Evolutionary conservation across 2,113 vertebrate species (phyloP).

Genomic region (Machaerirhynchus nigripectus): DNA sequence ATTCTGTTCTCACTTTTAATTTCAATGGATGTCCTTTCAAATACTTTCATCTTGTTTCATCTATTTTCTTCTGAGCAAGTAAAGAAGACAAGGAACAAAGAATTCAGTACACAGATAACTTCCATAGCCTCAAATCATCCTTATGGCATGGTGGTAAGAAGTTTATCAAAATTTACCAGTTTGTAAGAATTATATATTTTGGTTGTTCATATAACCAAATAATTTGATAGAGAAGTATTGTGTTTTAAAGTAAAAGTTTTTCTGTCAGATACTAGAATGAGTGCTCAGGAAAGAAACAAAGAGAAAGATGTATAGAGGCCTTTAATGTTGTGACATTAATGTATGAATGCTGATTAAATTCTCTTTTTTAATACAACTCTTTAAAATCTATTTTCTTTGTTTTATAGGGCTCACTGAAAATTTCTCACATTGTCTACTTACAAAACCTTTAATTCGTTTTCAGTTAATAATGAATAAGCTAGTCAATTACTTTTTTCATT

Average conservation of each 20-base stretch:
- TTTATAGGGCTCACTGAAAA: neutral
- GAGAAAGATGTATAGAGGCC: neutral
- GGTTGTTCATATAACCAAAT: neutral
- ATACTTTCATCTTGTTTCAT: neutral
- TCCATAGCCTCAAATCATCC: neutral
- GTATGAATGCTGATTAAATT: neutral
- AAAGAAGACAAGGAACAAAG: neutral
- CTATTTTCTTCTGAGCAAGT: neutral
- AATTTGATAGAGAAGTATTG: neutral
- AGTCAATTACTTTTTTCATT: constrained; percentile 20
- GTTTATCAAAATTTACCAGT: neutral
- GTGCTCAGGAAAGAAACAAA: neutral
- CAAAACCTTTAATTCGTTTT: neutral
- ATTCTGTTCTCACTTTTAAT: neutral
- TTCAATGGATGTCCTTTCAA: neutral
- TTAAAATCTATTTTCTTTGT: constrained; percentile 6
- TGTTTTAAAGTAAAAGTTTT: neutral
- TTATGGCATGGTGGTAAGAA: neutral
- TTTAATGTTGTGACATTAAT: neutral
- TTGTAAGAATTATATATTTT: neutral
- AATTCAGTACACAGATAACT: neutral
- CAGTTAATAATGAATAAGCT: constrained; percentile 18
- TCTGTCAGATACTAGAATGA: neutral
- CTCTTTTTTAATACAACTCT: neutral
- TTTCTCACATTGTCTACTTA: neutral